These are phyloP conservation scores for Acanthosoma haemorrhoidale DNA, from an alignment of 2,888 invertebrate species.

Conservation along the genomic window DNA sequence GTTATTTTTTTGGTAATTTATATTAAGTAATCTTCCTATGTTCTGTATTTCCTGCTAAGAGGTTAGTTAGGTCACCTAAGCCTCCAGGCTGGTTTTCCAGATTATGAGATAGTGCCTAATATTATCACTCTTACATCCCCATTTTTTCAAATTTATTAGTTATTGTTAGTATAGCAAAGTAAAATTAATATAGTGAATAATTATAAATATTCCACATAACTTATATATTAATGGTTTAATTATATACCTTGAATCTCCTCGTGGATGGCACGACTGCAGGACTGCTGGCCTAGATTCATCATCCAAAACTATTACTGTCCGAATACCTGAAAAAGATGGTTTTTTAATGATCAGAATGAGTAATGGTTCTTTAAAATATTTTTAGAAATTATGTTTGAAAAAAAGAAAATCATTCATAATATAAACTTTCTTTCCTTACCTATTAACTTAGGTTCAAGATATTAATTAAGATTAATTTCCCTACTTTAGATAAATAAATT, in stretches of 20 bases:
- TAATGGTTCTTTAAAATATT: neutral
- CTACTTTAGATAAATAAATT: too few relatives aligned
- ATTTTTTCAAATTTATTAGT: neutral
- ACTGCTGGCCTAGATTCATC: constrained; percentile 86
- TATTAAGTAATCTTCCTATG: too few relatives aligned
- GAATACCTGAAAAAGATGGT: constrained; percentile 53
- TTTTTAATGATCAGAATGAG: neutral
- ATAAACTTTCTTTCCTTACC: neutral
- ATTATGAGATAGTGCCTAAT: too few relatives aligned
- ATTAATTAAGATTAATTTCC: too few relatives aligned
- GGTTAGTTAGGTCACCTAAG: too few relatives aligned
- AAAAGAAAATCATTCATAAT: neutral
- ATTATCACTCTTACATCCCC: neutral
- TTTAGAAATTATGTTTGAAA: neutral
- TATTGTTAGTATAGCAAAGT: neutral
- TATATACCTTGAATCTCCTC: constrained; percentile 80
- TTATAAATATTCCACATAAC: constrained; percentile 9
- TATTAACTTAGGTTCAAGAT: too few relatives aligned
- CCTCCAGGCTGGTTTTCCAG: too few relatives aligned
- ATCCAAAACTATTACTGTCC: constrained; percentile 76
- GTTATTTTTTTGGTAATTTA: neutral
- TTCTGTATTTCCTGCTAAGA: too few relatives aligned
- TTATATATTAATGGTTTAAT: neutral
- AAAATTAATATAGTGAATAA: neutral
- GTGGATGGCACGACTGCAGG: constrained; percentile 87